Base-by-base conservation (phyloP, 1,140 invertebrate species). In the Camponotus pennsylvanicus region DNA sequence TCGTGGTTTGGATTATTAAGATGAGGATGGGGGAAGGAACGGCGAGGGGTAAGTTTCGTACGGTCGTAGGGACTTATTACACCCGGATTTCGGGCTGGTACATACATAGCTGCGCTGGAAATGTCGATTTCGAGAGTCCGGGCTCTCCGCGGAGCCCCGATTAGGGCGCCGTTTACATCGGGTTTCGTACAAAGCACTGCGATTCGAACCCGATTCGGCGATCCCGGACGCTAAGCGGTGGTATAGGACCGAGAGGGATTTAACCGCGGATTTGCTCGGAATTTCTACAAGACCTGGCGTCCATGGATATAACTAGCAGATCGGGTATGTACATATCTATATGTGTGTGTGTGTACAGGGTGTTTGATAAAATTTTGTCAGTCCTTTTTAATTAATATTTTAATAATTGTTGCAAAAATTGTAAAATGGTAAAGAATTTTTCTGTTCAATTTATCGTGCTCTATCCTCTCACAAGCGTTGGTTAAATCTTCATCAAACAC, bases 181-280 rank as follows among this genome's bases (percentile, higher is more conserved):
- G 75, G 59, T 78, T 52, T 78, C 59, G 49, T 85, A 85, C 75
- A 85, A 85, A 85, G 82, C 82, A 34, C 82, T 21, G 61, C 73
- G 73, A 78, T 78, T 85, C 61, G 49, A 78, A 85, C 45, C 73
- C 75, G 75, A 86, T 79, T 86, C 84, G 75, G 37, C 84, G 59
- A 86, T 86, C 75, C 76, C 37, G 64, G 52, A 79, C 61, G 59
- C 76, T 79, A 69, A 78, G 84, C 75, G 75, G 64, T 59, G 42
- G 76, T 86, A 86, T 86, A 79, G 75, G 34, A 64, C 63, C 82
- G 55, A 78, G 64, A 40, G 84, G 84, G 75, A 78, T 86, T 86
- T 79, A 69, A 86, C 75, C 76, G 64, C 64, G 84, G 84, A 86
- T 86, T 86, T 86, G 64, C 61, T 61, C 64, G 84, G 75, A 86